phyloP scores from a whole-genome alignment of 1,140 invertebrate genomes.

The Drusus annulatus region DNA sequence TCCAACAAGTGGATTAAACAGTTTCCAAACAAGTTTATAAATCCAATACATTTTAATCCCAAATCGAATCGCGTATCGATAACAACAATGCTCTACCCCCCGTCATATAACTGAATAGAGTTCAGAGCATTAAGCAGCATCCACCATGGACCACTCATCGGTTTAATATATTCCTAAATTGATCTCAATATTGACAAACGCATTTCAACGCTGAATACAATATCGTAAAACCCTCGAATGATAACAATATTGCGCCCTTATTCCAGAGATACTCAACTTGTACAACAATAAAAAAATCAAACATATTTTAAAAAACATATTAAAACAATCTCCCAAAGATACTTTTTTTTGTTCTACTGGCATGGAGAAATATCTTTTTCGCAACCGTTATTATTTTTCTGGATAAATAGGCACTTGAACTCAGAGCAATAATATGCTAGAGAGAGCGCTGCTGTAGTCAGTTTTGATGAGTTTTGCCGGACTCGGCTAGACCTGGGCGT shows the following conservation, averaged over 20 bases:
- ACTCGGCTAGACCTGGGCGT: too few species aligned
- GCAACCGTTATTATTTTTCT: too few species aligned
- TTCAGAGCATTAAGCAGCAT: background rate
- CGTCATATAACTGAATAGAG: background rate
- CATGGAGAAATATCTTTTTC: too few species aligned
- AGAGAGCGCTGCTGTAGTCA: too few species aligned
- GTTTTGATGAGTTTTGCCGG: too few species aligned
- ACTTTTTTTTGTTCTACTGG: too few species aligned
- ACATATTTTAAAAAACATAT: too few species aligned
- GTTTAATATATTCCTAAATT: conserved; percentile 38
- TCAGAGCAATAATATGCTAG: too few species aligned
- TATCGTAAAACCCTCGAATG: background rate
- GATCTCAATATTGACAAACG: conserved; percentile 47
- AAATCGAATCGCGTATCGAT: conserved; percentile 29
- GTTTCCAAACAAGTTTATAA: conserved; percentile 6
- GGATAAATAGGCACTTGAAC: too few species aligned
- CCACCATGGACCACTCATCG: background rate
- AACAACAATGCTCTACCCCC: background rate
- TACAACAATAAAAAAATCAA: too few species aligned
- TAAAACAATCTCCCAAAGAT: too few species aligned
- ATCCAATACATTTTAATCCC: conserved; percentile 23
- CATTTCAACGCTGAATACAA: conserved; percentile 35
- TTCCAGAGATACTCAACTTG: background rate
- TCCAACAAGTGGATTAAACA: too few species aligned
- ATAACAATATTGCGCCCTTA: background rate